These are phyloP conservation scores for Nomada lathburiana DNA, from an alignment of 2,888 invertebrate genomes.

Conservation along the genomic window DNA sequence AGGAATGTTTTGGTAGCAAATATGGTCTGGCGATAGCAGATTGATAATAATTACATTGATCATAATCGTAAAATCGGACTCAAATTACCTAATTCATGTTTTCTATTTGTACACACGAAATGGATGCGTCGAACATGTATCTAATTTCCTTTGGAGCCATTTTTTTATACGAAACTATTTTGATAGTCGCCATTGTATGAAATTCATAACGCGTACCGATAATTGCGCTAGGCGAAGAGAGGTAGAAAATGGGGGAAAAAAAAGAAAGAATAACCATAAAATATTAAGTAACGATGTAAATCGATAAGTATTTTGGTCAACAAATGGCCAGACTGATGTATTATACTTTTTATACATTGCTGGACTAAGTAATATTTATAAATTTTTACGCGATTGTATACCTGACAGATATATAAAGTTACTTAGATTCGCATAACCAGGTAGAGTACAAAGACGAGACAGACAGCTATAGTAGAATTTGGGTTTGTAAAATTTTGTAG, in stretches of 20 bases:
- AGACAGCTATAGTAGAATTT: slow-evolving; percentile 66
- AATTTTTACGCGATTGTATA: slow-evolving; percentile 78
- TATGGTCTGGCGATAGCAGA: slow-evolving; percentile 13
- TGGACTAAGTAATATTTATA: slow-evolving; percentile 78
- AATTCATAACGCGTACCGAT: background rate
- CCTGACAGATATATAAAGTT: slow-evolving; percentile 72
- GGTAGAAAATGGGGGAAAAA: slow-evolving; percentile 37
- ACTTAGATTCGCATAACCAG: slow-evolving; percentile 73
- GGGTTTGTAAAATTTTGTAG: slow-evolving; percentile 80
- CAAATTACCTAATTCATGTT: background rate
- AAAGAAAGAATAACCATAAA: slow-evolving; percentile 30
- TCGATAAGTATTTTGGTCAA: slow-evolving; percentile 70
- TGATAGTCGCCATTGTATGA: no score
- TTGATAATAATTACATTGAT: background rate
- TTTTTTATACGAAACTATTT: slow-evolving; percentile 26
- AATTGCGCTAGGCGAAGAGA: background rate
- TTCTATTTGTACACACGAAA: slow-evolving; percentile 1
- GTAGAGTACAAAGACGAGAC: slow-evolving; percentile 79
- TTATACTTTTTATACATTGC: slow-evolving; percentile 82
- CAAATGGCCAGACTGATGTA: slow-evolving; percentile 82
- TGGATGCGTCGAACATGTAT: background rate
- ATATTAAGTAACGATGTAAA: slow-evolving; percentile 53
- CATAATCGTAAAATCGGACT: background rate
- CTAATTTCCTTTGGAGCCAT: slow-evolving; percentile 14
- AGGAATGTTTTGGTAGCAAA: slow-evolving; percentile 21